A percentile compares a stretch with the other conserved stretches of the same genome.
Evolutionary conservation across 2,113 vertebrate species (phyloP).

Genomic region (Chaetura pelagica): DNA sequence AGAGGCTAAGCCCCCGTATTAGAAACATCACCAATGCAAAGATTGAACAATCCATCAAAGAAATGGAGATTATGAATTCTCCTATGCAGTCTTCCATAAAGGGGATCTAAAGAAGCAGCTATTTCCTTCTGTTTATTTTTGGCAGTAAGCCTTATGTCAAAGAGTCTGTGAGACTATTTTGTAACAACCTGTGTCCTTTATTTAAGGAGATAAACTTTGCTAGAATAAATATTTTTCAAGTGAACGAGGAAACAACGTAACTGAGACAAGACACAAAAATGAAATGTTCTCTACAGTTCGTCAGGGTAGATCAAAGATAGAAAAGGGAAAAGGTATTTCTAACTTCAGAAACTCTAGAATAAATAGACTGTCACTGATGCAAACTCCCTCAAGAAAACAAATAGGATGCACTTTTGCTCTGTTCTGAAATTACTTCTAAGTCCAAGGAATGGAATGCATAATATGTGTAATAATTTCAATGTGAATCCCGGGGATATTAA

Average conservation of each 20-base stretch:
- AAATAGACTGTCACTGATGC: conserved; percentile 69
- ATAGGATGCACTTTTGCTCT: conserved; percentile 76
- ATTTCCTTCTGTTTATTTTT: conserved; percentile 48
- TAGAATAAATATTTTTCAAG: conserved; percentile 46
- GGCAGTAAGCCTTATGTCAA: conserved; percentile 12
- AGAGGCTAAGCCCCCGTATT: conserved; percentile 67
- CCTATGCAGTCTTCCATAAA: conserved; percentile 53
- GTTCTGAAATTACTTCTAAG: conserved; percentile 79
- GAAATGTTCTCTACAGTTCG: not conserved
- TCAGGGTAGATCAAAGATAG: conserved; percentile 50
- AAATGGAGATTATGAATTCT: conserved; percentile 63
- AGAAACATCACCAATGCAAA: conserved; percentile 72
- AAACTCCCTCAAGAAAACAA: conserved; percentile 71
- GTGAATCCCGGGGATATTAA: conserved; percentile 78
- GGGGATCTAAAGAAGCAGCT: conserved; percentile 14
- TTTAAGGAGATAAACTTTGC: conserved; percentile 22
- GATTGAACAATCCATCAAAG: conserved; percentile 79
- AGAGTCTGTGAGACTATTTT: not conserved
- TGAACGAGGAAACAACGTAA: not conserved
- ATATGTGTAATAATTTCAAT: conserved; percentile 76
- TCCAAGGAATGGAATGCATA: conserved; percentile 77
- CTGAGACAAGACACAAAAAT: conserved; percentile 21
- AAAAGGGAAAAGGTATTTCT: conserved; percentile 64
- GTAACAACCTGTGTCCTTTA: not conserved
- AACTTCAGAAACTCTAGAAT: conserved; percentile 73